Evolutionary conservation across 2,888 invertebrate species (phyloP).

Genomic region (Acronicta psi): DNA sequence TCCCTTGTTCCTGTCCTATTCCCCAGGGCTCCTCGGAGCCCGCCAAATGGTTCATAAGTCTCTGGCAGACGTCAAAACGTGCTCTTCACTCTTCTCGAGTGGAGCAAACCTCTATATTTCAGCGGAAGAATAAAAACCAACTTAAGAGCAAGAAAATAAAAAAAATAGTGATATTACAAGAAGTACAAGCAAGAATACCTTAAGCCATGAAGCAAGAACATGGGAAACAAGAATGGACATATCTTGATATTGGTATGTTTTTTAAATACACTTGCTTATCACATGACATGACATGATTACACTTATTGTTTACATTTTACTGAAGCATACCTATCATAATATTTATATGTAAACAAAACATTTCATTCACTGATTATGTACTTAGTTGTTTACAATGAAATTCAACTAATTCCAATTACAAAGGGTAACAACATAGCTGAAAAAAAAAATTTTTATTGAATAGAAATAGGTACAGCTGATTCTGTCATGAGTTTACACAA

Average conservation of each 20-base stretch:
- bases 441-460: no score
- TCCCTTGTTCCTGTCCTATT: slow-evolving; percentile 68
- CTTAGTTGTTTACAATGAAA: no score
- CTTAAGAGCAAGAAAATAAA: neutral
- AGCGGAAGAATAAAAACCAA: slow-evolving; percentile 31
- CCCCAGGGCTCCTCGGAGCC: slow-evolving; percentile 78
- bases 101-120: slow-evolving; percentile 47
- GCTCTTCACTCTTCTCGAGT: slow-evolving; percentile 66
- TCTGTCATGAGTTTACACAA: neutral
- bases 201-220: neutral
- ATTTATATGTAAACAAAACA: no score
- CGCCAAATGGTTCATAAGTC: slow-evolving; percentile 76
- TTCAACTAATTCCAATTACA: no score
- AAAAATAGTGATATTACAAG: neutral
- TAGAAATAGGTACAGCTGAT: neutral
- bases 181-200: neutral
- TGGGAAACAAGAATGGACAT: neutral
- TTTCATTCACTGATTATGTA: no score
- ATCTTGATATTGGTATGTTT: neutral
- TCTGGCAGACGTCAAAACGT: slow-evolving; percentile 55
- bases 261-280: neutral
- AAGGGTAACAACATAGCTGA: no score
- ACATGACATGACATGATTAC: no score
- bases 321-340: no score
- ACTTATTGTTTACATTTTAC: no score